These are phyloP conservation scores for Irena cyanogastra DNA, from an alignment of 2,113 vertebrate species.

Conservation along the genomic window DNA sequence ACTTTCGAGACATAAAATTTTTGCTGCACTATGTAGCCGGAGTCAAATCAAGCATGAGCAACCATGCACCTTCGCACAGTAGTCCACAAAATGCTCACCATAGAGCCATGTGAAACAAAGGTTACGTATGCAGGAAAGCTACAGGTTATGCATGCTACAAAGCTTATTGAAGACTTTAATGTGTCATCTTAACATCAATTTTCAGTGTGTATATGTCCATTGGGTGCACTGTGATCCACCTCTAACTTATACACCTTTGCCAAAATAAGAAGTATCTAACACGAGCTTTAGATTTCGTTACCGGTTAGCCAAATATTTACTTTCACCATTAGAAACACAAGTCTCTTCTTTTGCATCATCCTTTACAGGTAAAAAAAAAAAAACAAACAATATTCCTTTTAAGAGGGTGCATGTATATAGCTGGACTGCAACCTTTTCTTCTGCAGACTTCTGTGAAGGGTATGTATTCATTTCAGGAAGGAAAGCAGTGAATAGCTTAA, in stretches of 20 bases:
- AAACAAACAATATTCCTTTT: not conserved
- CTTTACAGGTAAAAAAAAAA: not conserved
- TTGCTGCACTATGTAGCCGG: not conserved
- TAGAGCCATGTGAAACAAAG: not conserved
- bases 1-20: not conserved
- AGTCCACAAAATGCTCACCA: not conserved
- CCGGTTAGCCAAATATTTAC: not conserved
- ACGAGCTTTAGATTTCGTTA: not conserved
- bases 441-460: not conserved
- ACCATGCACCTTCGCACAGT: rapidly evolving
- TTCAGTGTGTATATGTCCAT: rapidly evolving
- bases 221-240: not conserved
- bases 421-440: not conserved
- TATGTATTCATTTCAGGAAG: not conserved
- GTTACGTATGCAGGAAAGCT: not conserved
- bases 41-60: not conserved
- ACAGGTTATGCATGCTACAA: no score
- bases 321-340: not conserved
- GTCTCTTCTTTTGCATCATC: not conserved
- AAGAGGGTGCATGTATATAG: not conserved
- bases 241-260: not conserved
- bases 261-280: not conserved
- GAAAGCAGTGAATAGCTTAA: not conserved
- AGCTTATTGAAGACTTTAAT: not conserved
- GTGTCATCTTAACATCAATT: not conserved